These are phyloP conservation scores for Nylanderia fulva DNA, from an alignment of 1,140 invertebrate genomes.

Conservation along the genomic window DNA sequence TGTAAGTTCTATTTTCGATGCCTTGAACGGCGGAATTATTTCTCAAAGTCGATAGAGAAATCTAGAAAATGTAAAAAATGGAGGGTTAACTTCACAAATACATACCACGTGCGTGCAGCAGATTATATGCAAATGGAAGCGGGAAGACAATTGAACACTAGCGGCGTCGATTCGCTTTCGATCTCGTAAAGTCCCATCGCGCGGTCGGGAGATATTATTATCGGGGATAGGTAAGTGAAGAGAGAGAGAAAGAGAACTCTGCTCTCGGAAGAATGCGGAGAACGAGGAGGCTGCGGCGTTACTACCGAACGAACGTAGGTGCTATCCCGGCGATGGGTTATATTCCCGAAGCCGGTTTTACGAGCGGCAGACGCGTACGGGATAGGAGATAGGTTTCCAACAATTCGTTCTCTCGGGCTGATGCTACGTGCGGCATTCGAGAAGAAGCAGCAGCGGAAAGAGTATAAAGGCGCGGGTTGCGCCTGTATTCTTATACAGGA, in stretches of 20 bases:
- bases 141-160: conserved; percentile 21
- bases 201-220: conserved; percentile 61
- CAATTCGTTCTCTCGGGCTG: conserved; percentile 52
- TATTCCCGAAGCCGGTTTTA: conserved; percentile 76
- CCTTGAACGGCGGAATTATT: too few species aligned
- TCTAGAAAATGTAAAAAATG: too few species aligned
- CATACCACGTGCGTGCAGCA: not conserved
- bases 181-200: conserved; percentile 68
- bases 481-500: conserved; percentile 13
- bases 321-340: conserved; percentile 71
- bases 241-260: not conserved
- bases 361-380: conserved; percentile 60
- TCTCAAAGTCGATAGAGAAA: too few species aligned
- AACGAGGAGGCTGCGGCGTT: conserved; percentile 57
- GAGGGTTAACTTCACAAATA: too few species aligned
- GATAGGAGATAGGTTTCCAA: conserved; percentile 68
- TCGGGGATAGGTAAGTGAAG: conserved; percentile 56
- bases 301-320: conserved; percentile 70
- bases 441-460: not conserved
- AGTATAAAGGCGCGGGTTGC: conserved; percentile 45
- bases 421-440: conserved; percentile 34
- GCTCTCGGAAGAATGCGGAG: conserved; percentile 33
- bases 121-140: not conserved
- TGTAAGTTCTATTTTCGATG: too few species aligned
- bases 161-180: conserved; percentile 22